phyloP scores from a whole-genome alignment of 2,797 vertebrate genomes.

The Anniella stebbinsi region DNA sequence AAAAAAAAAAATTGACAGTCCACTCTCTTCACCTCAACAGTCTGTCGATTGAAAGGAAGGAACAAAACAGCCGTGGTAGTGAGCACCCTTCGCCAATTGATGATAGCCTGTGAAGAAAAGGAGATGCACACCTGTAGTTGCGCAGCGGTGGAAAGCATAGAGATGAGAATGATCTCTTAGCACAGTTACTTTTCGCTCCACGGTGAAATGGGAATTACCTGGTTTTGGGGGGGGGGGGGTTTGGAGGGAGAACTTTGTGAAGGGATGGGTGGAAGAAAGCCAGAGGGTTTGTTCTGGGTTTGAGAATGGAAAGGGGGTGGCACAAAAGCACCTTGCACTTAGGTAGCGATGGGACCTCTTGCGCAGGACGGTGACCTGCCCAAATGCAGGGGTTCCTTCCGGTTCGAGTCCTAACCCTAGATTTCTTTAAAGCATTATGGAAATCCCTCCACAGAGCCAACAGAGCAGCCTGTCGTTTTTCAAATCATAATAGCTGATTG shows the following conservation, averaged over 20 bases:
- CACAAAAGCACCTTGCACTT: too few species aligned
- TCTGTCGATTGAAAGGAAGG: constrained; percentile 71
- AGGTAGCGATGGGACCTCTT: too few species aligned
- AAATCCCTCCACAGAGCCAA: neutral
- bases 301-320: neutral
- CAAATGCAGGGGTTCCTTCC: neutral
- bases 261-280: neutral
- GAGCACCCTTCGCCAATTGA: constrained; percentile 73
- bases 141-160: constrained; percentile 62
- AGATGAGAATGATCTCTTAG: constrained; percentile 41
- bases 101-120: constrained; percentile 50
- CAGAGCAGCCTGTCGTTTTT: neutral
- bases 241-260: neutral
- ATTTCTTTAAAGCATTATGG: neutral
- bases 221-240: neutral
- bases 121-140: constrained; percentile 79
- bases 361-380: neutral
- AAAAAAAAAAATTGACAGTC: constrained; percentile 73
- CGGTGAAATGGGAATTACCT: neutral
- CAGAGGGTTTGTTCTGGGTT: neutral
- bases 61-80: constrained; percentile 54
- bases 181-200: too few species aligned
- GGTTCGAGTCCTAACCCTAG: neutral
- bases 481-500: too few species aligned
- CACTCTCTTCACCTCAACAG: constrained; percentile 69